Conservation (phyloP, 2,797 vertebrate genomes). For the Chaetodon trifasciatus region DNA sequence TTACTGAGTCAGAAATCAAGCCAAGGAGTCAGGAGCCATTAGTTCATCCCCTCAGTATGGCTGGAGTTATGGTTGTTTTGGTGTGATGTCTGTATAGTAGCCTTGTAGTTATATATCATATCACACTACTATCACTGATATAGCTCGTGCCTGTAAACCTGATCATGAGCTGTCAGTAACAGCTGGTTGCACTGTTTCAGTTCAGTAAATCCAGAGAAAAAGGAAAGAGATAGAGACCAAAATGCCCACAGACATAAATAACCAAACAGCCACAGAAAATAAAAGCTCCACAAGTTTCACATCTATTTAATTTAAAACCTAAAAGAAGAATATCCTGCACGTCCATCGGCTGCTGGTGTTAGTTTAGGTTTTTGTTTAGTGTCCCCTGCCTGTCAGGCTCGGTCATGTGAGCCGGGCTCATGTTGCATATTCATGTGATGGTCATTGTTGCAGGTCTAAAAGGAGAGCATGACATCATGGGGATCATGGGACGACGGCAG, state of each 20-base stretch:
- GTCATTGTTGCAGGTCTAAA: constrained; percentile 54
- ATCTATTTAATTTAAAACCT: neutral
- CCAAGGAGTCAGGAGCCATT: neutral
- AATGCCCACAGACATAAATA: neutral
- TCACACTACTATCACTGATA: neutral
- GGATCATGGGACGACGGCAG: constrained; percentile 55
- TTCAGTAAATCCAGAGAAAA: neutral
- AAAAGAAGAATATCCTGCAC: neutral
- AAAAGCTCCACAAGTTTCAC: no score
- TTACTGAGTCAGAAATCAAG: neutral
- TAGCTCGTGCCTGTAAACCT: neutral
- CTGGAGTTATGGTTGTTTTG: neutral
- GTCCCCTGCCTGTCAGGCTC: constrained; percentile 20
- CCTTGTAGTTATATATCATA: neutral
- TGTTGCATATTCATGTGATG: constrained; percentile 40
- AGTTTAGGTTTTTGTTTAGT: neutral
- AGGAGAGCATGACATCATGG: constrained; percentile 58
- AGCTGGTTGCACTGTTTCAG: neutral
- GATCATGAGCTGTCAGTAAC: neutral
- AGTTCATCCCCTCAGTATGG: neutral
- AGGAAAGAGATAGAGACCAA: neutral
- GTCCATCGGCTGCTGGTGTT: neutral
- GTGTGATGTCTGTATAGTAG: neutral
- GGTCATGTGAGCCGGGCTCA: constrained; percentile 42
- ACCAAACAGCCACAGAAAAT: constrained; percentile 4